Evolutionary conservation across 2,888 invertebrate genomes (phyloP).

Genomic region (Ectemnius lituratus): DNA sequence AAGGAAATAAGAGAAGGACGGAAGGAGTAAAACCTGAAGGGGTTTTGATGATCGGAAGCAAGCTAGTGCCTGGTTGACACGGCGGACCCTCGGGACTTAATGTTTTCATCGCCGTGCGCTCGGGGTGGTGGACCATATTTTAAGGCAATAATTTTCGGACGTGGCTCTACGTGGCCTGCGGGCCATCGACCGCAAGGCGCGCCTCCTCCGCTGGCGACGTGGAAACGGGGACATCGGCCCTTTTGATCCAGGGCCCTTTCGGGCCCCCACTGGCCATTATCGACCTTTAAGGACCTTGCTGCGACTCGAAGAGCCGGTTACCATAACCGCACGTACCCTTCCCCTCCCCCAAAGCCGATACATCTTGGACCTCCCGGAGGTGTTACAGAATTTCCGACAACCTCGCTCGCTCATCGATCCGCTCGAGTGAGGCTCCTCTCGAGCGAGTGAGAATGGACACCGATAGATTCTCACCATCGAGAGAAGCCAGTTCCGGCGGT

Average conservation of each 20-base stretch:
- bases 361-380: constrained; percentile 58
- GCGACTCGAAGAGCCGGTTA: constrained; percentile 64
- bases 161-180: constrained; percentile 20
- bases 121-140: constrained; percentile 53
- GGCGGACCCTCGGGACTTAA: constrained; percentile 38
- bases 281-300: constrained; percentile 72
- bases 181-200: constrained; percentile 58
- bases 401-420: constrained; percentile 23
- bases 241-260: constrained; percentile 56
- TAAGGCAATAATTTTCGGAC: constrained; percentile 57
- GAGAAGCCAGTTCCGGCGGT: no score
- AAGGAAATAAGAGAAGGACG: background rate
- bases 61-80: constrained; percentile 12
- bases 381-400: constrained; percentile 54
- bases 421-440: no score
- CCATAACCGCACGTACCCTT: constrained; percentile 67
- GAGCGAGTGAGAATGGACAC: constrained; percentile 16
- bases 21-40: background rate
- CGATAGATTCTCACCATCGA: constrained; percentile 41
- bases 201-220: constrained; percentile 46
- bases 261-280: constrained; percentile 65
- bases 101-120: constrained; percentile 59
- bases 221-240: constrained; percentile 67
- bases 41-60: background rate
- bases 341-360: constrained; percentile 25